Percentiles rank a stretch among this genome's conserved stretches.
Evolutionary conservation across 2,888 invertebrate species (phyloP).

Genomic region (Plutella xylostella): DNA sequence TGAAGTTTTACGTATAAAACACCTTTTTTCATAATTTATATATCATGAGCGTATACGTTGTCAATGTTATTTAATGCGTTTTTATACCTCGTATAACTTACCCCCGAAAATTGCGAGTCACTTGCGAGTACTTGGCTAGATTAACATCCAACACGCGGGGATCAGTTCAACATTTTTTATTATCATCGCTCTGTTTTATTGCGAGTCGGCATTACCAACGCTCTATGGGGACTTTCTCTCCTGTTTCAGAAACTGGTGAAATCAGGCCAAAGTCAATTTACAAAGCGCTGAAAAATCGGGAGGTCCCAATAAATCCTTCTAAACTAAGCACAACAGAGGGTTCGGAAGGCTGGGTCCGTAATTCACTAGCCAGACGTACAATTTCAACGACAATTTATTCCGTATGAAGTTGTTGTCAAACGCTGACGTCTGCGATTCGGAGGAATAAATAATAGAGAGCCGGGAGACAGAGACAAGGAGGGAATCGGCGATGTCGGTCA

Average conservation of each 20-base stretch:
- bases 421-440: constrained; percentile 58
- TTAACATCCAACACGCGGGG: constrained; percentile 52
- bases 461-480: constrained; percentile 48
- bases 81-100: too few relatives aligned
- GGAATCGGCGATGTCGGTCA: constrained; percentile 55
- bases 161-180: constrained; percentile 60
- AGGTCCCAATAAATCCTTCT: constrained; percentile 46
- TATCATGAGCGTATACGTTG: too few relatives aligned
- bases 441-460: constrained; percentile 63
- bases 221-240: constrained; percentile 28
- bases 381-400: constrained; percentile 62
- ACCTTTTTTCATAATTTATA: too few relatives aligned
- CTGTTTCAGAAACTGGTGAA: not conserved
- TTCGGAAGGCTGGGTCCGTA: constrained; percentile 49
- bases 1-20: too few relatives aligned
- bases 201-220: constrained; percentile 59
- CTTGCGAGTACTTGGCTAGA: too few relatives aligned
- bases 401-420: constrained; percentile 64
- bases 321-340: constrained; percentile 35
- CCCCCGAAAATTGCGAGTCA: too few relatives aligned
- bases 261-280: not conserved
- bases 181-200: constrained; percentile 61
- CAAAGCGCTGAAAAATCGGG: not conserved
- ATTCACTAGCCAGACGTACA: constrained; percentile 51
- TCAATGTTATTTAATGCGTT: too few relatives aligned